These are phyloP conservation scores for Leptinotarsa texana DNA, from an alignment of 1,140 invertebrate species.

Conservation along the genomic window DNA sequence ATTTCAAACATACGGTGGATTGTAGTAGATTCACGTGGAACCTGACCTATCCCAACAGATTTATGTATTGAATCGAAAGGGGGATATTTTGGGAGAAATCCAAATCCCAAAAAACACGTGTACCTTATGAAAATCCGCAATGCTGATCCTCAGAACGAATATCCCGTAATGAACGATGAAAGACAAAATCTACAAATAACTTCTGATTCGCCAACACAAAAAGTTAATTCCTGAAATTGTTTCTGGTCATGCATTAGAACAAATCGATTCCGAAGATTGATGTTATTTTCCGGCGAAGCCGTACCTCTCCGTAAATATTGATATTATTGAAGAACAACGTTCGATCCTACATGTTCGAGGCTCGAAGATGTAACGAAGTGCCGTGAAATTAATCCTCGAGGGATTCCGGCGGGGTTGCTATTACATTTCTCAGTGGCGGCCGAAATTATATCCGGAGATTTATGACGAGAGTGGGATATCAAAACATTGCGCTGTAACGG, in stretches of 20 bases:
- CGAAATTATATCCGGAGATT: constrained; percentile 3
- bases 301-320: constrained; percentile 17
- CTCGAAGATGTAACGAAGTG: constrained; percentile 16
- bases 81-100: too few species aligned
- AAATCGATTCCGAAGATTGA: neutral
- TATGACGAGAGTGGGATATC: constrained; percentile 1
- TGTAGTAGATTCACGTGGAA: too few species aligned
- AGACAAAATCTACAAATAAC: too few species aligned
- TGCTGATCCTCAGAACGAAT: too few species aligned
- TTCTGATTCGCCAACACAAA: too few species aligned
- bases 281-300: constrained; percentile 5
- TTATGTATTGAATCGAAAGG: too few species aligned
- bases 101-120: too few species aligned
- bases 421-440: constrained; percentile 5
- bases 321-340: constrained; percentile 12
- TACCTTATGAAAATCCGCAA: too few species aligned
- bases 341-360: neutral
- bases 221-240: neutral
- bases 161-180: too few species aligned
- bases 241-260: neutral
- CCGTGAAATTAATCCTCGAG: constrained; percentile 13
- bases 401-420: neutral
- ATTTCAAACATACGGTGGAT: too few species aligned
- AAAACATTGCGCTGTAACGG: neutral
- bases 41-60: too few species aligned